Base-by-base conservation (phyloP, 2,888 invertebrate species). In the Pristionchus mayeri region DNA sequence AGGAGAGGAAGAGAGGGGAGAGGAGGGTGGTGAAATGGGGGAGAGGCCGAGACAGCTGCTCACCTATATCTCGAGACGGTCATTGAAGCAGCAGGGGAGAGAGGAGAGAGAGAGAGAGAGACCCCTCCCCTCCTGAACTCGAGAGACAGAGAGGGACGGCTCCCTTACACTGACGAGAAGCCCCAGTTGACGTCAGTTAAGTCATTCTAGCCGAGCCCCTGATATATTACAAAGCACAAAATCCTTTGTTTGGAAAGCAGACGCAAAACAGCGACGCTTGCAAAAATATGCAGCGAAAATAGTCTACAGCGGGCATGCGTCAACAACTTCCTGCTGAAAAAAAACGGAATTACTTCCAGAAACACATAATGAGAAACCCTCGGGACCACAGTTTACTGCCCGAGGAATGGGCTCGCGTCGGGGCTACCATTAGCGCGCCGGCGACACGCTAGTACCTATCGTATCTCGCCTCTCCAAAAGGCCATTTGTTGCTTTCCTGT, bases 81-180 rank as follows among this genome's bases (percentile, higher is more conserved):
- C 76, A 76, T 27, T 50, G 50, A 50, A 76, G 76, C 76, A 76
- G 30, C 76, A 21, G 27, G 13, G 44, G 50, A 21, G 27, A n/a
- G n/a, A n/a, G n/a, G n/a, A n/a, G n/a, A n/a, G n/a, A n/a, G n/a
- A n/a, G n/a, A n/a, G n/a, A n/a, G n/a, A n/a, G n/a, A n/a, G n/a
- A 21, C 27, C n/a, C 48, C 37, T 27, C 18, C 48, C n/a, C 16
- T n/a, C 50, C 50, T 48, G 50, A 76, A 48, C 76, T 21, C 76
- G 48, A 27, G 76, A 9, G 44, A 13, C 6, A 44, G 44, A 44
- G 7, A 9, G 24, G 37, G 40, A 40, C n/a, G 7, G 7, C 71
- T 37, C 34, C 34, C 71, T 71, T 71, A 71, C 71, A 71, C 71
- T 71, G 71, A 37, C 37, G 67, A 67, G 44, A 71, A 71, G 71